Evolutionary conservation across 1,140 invertebrate genomes (phyloP), one percentile per base, ranked within the genome.

Genomic region (Orchesella cincta): DNA sequence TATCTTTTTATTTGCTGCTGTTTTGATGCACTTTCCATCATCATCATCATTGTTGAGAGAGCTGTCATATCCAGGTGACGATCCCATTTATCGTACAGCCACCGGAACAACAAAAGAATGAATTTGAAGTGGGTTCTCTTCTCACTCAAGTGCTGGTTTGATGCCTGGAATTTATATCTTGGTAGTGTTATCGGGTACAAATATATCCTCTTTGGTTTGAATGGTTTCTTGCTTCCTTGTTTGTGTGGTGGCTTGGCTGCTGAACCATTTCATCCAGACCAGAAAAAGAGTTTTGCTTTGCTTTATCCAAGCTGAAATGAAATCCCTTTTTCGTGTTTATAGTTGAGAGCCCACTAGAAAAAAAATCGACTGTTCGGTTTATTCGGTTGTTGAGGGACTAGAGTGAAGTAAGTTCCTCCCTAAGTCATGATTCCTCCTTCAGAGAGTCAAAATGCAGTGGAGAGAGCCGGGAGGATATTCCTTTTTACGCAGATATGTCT

Each of bases 21-120:
- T n/a, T n/a, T n/a, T n/a, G n/a, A n/a, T n/a, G n/a, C n/a, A n/a
- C n/a, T n/a, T n/a, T n/a, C 39, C 39, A 20, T 46, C 8, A 46
- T 20, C 39, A 20, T 8, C 39, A 46, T 20, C 39, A 46, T 46
- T 46, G 20, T 46, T 20, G 8, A 46, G 39, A 46, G 20, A 33
- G 74, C 77, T 78, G 77, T 78, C 77, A 78, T 36, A 78, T 76
- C 67, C 77, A 78, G 77, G 77, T 76, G 77, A 78, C 77, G 73
- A 39, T 46, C 39, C 39, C 39, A 46, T 46, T 46, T 46, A 46
- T 20, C 39, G 20, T 20, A 46, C 39, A 51, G 20, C 29, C 36
- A 46, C 26, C 72, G 72, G 31, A 73, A 16, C n/a, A 46, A 46
- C 39, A 46, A 46, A 46, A 46, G 39, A 46, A 46, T 12, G 8